A percentile compares a stretch with the other conserved stretches of the same genome.
Evolutionary conservation across 2,113 vertebrate species (phyloP).

Genomic region (Xenus cinereus): DNA sequence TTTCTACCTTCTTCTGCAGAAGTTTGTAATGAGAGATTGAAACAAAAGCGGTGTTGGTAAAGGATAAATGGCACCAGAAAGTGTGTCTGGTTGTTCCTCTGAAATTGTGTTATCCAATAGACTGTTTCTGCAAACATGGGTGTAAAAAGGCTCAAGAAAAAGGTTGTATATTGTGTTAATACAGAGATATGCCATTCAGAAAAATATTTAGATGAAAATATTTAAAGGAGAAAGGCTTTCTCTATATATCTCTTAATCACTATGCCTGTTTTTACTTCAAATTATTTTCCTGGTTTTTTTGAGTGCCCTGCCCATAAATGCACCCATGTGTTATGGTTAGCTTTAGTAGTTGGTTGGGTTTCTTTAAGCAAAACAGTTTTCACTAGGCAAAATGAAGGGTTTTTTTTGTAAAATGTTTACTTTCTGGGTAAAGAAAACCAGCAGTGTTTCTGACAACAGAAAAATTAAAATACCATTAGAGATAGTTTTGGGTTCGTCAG

Average conservation of each 20-base stretch:
- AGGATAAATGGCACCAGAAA: neutral
- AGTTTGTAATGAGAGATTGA: neutral
- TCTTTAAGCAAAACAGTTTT: neutral
- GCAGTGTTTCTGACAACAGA: neutral
- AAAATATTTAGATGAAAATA: neutral
- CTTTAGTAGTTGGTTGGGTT: neutral
- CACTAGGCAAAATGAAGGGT: neutral
- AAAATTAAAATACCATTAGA: neutral
- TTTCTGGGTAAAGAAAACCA: neutral
- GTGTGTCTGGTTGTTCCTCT: neutral
- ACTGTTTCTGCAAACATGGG: neutral
- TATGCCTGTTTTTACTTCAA: neutral
- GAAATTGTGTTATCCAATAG: neutral
- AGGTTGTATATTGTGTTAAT: neutral
- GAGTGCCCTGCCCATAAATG: neutral
- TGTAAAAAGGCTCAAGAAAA: neutral
- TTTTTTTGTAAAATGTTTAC: neutral
- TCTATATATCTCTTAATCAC: neutral
- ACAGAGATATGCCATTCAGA: neutral
- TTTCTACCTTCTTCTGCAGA: neutral
- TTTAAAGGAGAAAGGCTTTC: neutral
- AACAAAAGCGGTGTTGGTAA: neutral
- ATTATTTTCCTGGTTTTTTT: neutral
- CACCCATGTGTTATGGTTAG: neutral
- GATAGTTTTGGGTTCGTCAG: neutral